These are phyloP conservation scores for Drosophila kohkoa DNA, from an alignment of 1,140 invertebrate species.

Conservation along the genomic window DNA sequence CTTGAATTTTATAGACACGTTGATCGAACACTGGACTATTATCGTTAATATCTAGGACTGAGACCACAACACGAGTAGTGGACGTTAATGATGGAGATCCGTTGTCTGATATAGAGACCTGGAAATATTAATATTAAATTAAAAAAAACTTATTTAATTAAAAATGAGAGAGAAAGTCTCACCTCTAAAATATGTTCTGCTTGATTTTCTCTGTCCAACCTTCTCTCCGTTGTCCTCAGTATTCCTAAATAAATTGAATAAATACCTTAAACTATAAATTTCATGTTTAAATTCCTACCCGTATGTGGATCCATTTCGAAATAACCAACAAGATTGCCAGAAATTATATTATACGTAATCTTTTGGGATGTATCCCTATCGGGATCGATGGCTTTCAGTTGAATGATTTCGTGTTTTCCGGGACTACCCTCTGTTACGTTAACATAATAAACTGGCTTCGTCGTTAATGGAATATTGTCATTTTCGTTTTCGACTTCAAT, in stretches of 20 bases:
- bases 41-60: conserved; percentile 94
- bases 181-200: conserved; percentile 94
- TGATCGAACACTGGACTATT: conserved; percentile 93
- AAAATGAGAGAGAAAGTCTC: conserved; percentile 57
- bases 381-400: conserved; percentile 92
- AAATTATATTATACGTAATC: conserved; percentile 93
- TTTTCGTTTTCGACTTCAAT: conserved; percentile 95
- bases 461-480: conserved; percentile 96
- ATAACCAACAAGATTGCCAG: conserved; percentile 95
- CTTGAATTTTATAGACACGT: conserved; percentile 91
- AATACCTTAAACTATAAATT: background rate
- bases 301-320: conserved; percentile 94
- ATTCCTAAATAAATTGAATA: conserved; percentile 87
- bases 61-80: conserved; percentile 92
- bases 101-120: conserved; percentile 93
- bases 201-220: conserved; percentile 94
- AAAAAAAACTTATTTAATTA: background rate
- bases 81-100: conserved; percentile 91
- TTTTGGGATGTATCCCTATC: conserved; percentile 89
- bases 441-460: conserved; percentile 93
- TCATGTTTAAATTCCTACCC: conserved; percentile 87
- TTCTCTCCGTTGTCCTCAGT: conserved; percentile 92
- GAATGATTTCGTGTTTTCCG: conserved; percentile 90
- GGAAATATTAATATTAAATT: conserved; percentile 7
- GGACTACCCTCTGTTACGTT: conserved; percentile 93